These are phyloP conservation scores for Mastigias papua DNA, from an alignment of 30 jellyfish, hydroid and myxozoan genomes.

Conservation along the genomic window DNA sequence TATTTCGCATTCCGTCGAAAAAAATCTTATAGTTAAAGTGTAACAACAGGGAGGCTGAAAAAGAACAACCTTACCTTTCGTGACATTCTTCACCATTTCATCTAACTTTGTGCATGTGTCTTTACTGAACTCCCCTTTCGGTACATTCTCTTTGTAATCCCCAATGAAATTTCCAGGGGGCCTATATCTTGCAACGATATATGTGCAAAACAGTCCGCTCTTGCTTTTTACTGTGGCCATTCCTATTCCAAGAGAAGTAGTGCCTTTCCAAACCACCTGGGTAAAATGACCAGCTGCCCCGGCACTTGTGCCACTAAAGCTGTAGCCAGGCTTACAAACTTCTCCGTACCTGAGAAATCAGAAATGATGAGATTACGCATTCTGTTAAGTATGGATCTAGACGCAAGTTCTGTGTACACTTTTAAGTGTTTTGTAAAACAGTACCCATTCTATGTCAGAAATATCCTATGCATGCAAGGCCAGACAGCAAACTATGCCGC, in stretches of 20 bases:
- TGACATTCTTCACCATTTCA: constrained; percentile 29
- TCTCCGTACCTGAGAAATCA: constrained; percentile 71
- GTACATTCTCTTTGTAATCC: constrained; percentile 80
- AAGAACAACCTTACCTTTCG: constrained; percentile 46
- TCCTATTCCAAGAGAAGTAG: constrained; percentile 82
- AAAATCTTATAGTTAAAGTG: no score
- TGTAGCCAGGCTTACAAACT: constrained; percentile 84
- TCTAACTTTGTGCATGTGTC: constrained; percentile 63
- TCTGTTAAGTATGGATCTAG: no score
- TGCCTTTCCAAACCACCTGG: constrained; percentile 88
- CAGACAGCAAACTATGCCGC: no score
- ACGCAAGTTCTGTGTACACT: no score
- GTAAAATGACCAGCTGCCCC: constrained; percentile 96
- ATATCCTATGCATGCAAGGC: no score
- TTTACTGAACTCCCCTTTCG: constrained; percentile 80
- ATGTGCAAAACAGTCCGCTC: constrained; percentile 73
- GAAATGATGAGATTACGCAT: no score
- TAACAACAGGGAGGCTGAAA: no score
- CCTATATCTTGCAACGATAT: constrained; percentile 84
- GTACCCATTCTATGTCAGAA: no score
- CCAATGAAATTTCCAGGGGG: constrained; percentile 89
- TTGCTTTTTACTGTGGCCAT: constrained; percentile 73
- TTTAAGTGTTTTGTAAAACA: no score
- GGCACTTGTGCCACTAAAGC: constrained; percentile 71
- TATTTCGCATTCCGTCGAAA: no score